Base-by-base conservation (phyloP, 92 coral and sea anemone species). In the Meandrina meandrites region DNA sequence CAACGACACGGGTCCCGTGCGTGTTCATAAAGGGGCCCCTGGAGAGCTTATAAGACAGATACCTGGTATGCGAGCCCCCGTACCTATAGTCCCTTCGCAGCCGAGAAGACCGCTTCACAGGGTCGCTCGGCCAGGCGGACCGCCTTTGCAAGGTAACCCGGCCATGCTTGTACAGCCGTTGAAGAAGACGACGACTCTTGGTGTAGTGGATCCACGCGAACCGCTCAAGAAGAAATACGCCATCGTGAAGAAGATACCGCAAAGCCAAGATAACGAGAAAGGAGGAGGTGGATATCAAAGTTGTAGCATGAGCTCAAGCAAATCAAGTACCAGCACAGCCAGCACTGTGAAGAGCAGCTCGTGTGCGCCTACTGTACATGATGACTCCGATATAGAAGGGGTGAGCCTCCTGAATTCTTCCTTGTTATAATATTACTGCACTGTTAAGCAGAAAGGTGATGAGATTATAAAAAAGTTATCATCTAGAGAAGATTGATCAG, bases 301-400 rank as follows among this genome's bases (percentile, higher is more conserved):
- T 82, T 92, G 93, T 37, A 97, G 96, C 51, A 91, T 96, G 89
- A 93, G 99, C 88, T 94, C 98, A 15, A 95, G 98, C 53, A 86
- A 87, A 50, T 90, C 89, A 60, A 90, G 91, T 27, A 96, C 98
- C 37, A 96, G 98, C 78, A 97, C 98, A 50, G 99, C 99, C 8
- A 97, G 99, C 83, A 97, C 99, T 24, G 96, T 97, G 30, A 96
- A 96, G 90, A 97, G 98, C 85, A 97, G 99, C 70, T 96, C 99
- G 12, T 92, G 94, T 82, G 97, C 98, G 15, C 93, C 93, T n/a
- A 76, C 88, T n/a, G 89, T 84, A 70, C 77, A 89, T 70, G 90
- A 90, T 0, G 99, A 97, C 84, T 94, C 98, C 7, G 99, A 97
- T 57, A 84, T 87, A 79, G 99, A 90, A 84, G 95, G 76, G 88